Percentiles rank a stretch among this genome's conserved stretches.
These are phyloP conservation scores for Ateles fusciceps DNA, from an alignment of 2,797 vertebrate species.

Conservation along the genomic window DNA sequence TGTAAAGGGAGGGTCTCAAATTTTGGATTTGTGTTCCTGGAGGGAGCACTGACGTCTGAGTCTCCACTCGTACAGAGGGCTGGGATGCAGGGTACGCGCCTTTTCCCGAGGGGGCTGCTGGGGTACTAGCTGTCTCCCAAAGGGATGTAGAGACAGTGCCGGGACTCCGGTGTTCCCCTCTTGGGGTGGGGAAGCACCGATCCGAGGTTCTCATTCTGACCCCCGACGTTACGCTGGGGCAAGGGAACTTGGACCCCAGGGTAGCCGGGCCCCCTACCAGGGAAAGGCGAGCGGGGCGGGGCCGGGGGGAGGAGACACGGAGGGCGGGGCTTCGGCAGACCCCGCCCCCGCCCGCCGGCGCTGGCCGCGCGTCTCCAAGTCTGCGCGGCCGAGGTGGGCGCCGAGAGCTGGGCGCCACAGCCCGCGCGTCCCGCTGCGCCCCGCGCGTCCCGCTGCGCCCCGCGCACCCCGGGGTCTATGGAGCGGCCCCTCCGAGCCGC, in stretches of 20 bases:
- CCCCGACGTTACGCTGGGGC: not conserved
- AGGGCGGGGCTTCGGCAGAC: not conserved
- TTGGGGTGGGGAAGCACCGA: not conserved
- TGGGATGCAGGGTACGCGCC: not conserved
- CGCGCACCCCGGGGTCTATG: slow-evolving; percentile 57
- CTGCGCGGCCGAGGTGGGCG: slow-evolving; percentile 32
- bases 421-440: slow-evolving; percentile 23
- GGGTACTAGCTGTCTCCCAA: not conserved
- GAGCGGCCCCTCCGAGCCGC: slow-evolving; percentile 31
- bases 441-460: not conserved
- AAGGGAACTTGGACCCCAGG: not conserved
- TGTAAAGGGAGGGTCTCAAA: not conserved
- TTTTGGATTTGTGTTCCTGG: not conserved
- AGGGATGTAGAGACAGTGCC: not conserved
- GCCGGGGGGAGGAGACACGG: not conserved
- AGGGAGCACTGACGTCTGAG: not conserved
- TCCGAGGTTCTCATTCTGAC: not conserved
- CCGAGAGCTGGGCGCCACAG: slow-evolving; percentile 12
- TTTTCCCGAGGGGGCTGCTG: slow-evolving; percentile 84
- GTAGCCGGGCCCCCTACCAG: fast-evolving
- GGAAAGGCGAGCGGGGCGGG: not conserved
- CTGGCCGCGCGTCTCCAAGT: slow-evolving; percentile 49
- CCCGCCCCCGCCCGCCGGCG: slow-evolving; percentile 54
- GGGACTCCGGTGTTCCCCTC: not conserved
- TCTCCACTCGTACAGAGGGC: not conserved